These are phyloP conservation scores for Pemphigus obesinymphae DNA, from an alignment of 1,140 invertebrate species.

Conservation along the genomic window DNA sequence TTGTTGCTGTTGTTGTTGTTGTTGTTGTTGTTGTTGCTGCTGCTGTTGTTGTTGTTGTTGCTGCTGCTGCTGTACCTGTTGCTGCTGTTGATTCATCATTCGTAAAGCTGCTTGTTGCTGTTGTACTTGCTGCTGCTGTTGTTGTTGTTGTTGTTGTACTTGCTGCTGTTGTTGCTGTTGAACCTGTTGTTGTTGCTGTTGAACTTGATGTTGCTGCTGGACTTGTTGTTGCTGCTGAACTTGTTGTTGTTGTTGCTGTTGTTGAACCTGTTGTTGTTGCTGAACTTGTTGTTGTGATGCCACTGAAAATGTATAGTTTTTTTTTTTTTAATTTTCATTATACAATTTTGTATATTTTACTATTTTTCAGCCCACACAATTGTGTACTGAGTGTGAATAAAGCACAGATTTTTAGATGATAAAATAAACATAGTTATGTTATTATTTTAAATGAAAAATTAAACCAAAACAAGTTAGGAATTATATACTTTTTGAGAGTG, in stretches of 20 bases:
- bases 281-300: conserved; percentile 30
- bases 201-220: conserved; percentile 51
- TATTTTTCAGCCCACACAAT: too few species aligned
- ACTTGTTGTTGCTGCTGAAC: conserved; percentile 49
- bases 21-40: conserved; percentile 52
- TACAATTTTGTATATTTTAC: too few species aligned
- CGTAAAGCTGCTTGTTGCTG: conserved; percentile 51
- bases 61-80: conserved; percentile 45
- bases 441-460: too few species aligned
- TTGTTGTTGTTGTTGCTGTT: conserved; percentile 41
- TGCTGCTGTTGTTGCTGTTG: conserved; percentile 51
- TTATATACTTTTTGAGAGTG: too few species aligned
- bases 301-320: conserved; percentile 26
- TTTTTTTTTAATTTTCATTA: too few species aligned
- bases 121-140: conserved; percentile 48
- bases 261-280: conserved; percentile 38
- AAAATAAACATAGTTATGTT: too few species aligned
- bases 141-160: conserved; percentile 48
- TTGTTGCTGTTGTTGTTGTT: conserved; percentile 51
- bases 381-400: too few species aligned
- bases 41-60: conserved; percentile 47
- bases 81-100: conserved; percentile 48
- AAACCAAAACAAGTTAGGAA: too few species aligned
- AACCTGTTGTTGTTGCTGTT: conserved; percentile 53
- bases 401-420: too few species aligned